Percentiles rank a stretch among this genome's conserved stretches.
Conservation (phyloP, 2,113 vertebrate species). For the Serinus canaria region DNA sequence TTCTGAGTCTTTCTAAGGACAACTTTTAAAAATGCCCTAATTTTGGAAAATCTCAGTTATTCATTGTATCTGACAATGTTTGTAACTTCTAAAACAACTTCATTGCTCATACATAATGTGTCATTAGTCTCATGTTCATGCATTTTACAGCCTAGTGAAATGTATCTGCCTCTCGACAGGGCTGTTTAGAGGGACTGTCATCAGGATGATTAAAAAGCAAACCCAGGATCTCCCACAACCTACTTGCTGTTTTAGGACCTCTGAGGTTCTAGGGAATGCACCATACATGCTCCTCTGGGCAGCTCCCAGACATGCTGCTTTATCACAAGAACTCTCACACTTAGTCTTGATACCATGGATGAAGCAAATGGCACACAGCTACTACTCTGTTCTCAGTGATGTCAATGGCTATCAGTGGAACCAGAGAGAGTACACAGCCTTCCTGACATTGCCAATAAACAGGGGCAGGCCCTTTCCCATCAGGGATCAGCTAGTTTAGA, state of each 20-base stretch:
- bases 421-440: neutral
- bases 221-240: neutral
- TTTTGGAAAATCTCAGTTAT: neutral
- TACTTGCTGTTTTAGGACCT: neutral
- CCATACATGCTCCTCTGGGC: neutral
- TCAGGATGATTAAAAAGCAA: neutral
- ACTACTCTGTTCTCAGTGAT: neutral
- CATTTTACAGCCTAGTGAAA: neutral
- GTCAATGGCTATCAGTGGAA: neutral
- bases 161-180: neutral
- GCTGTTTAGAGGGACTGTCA: neutral
- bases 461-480: neutral
- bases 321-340: neutral
- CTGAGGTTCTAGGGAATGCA: neutral
- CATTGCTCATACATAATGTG: neutral
- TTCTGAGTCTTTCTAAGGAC: neutral
- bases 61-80: neutral
- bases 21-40: neutral
- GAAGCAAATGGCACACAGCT: neutral
- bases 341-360: neutral
- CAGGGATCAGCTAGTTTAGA: neutral
- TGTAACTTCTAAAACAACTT: neutral
- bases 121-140: neutral
- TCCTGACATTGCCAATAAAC: neutral
- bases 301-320: neutral